Evolutionary conservation across 2,888 invertebrate genomes (phyloP).

Genomic region (Lasioglossum lativentre): DNA sequence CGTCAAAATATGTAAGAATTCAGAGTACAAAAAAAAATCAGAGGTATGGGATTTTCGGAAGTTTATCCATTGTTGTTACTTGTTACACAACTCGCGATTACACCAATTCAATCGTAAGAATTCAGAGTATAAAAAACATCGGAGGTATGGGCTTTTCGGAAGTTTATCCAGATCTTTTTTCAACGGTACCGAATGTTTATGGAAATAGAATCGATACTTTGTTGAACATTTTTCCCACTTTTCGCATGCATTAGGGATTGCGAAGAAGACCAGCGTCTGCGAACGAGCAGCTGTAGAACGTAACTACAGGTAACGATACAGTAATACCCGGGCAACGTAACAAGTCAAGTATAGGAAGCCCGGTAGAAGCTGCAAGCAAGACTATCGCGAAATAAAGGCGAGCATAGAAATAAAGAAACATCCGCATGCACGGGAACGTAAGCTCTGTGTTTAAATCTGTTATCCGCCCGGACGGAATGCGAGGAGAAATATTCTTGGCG

Average conservation of each 20-base stretch:
- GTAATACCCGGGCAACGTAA: background rate
- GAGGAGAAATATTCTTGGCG: background rate
- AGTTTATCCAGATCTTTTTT: too few relatives aligned
- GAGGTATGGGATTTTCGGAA: too few relatives aligned
- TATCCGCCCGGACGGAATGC: background rate
- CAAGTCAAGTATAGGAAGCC: constrained; percentile 7
- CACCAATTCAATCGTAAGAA: too few relatives aligned
- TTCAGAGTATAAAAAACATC: too few relatives aligned
- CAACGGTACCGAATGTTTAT: background rate
- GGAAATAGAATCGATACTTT: background rate
- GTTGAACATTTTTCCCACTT: background rate
- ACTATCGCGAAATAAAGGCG: background rate
- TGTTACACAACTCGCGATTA: too few relatives aligned
- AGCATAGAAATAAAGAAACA: constrained; percentile 20
- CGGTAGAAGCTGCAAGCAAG: constrained; percentile 56
- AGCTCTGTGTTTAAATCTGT: background rate
- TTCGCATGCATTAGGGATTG: background rate
- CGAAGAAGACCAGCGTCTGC: background rate
- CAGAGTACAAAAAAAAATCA: too few relatives aligned
- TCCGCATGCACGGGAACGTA: background rate
- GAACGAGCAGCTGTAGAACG: background rate
- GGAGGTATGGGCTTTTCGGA: too few relatives aligned
- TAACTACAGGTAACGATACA: background rate
- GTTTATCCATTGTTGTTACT: too few relatives aligned
- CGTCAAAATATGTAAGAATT: too few relatives aligned